These are phyloP conservation scores for Sarcophaga bullata DNA, from an alignment of 1,140 invertebrate genomes.

Conservation along the genomic window DNA sequence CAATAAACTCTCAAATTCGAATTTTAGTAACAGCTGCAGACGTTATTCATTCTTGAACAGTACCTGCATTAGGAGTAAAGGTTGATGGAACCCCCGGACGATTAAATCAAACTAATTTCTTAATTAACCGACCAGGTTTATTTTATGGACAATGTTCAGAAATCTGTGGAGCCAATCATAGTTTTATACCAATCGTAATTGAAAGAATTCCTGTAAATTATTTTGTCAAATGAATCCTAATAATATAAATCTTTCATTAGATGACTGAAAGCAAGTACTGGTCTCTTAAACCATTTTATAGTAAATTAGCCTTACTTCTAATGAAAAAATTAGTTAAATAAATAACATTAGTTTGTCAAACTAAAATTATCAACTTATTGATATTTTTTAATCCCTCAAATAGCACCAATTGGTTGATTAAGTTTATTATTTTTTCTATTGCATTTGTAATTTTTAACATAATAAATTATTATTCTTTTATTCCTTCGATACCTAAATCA, in stretches of 20 bases:
- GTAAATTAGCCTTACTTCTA: slow-evolving; percentile 69
- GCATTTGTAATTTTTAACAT: slow-evolving; percentile 59
- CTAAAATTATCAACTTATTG: slow-evolving; percentile 69
- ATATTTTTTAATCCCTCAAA: slow-evolving; percentile 71
- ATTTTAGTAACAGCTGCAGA: slow-evolving; percentile 71
- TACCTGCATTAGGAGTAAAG: slow-evolving; percentile 74
- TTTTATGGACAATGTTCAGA: slow-evolving; percentile 61
- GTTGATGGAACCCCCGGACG: slow-evolving; percentile 74
- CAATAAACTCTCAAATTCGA: slow-evolving; percentile 69
- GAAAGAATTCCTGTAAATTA: slow-evolving; percentile 69
- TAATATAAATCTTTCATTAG: slow-evolving; percentile 62
- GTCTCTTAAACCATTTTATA: slow-evolving; percentile 69
- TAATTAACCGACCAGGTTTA: slow-evolving; percentile 68
- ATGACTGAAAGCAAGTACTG: slow-evolving; percentile 66
- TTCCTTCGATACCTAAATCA: too few species aligned
- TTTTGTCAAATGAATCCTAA: slow-evolving; percentile 71
- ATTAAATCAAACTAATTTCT: slow-evolving; percentile 73
- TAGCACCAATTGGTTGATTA: slow-evolving; percentile 68
- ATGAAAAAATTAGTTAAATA: slow-evolving; percentile 69
- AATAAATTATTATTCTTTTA: slow-evolving; percentile 61
- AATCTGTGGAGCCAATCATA: slow-evolving; percentile 45
- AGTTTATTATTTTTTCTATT: slow-evolving; percentile 66
- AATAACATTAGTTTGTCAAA: slow-evolving; percentile 70
- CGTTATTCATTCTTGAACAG: slow-evolving; percentile 77
- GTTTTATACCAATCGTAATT: slow-evolving; percentile 73